These are phyloP conservation scores for Orthosia gracilis DNA, from an alignment of 2,888 invertebrate genomes.

Conservation along the genomic window DNA sequence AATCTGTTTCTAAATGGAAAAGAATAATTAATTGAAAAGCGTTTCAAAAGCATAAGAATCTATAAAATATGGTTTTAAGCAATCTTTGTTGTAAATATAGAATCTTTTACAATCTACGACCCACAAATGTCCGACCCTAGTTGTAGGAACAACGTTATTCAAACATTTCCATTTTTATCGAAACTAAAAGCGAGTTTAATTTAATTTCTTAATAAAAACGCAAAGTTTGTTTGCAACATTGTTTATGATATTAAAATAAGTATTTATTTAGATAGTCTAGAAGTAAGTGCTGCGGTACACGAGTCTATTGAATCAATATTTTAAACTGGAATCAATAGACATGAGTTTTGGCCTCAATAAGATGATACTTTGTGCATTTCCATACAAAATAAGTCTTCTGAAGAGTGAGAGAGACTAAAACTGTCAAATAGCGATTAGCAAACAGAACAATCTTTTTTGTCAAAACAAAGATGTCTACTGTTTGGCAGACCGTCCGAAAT, in stretches of 20 bases:
- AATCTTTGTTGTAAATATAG: slow-evolving; percentile 49
- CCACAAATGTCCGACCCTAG: slow-evolving; percentile 50
- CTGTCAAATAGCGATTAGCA: slow-evolving; percentile 52
- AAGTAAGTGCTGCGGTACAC: slow-evolving; percentile 61
- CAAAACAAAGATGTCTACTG: slow-evolving; percentile 65
- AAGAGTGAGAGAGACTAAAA: slow-evolving; percentile 19
- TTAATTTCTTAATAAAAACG: slow-evolving; percentile 66
- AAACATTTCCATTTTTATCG: slow-evolving; percentile 72
- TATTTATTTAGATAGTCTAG: slow-evolving; percentile 87
- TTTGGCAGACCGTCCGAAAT: slow-evolving; percentile 51
- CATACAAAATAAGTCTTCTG: not conserved
- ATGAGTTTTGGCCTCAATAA: not conserved
- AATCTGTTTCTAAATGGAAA: not conserved
- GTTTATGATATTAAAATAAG: slow-evolving; percentile 87
- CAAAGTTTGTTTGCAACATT: slow-evolving; percentile 81
- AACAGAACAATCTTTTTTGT: slow-evolving; percentile 57
- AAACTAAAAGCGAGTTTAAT: slow-evolving; percentile 68
- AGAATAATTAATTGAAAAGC: not conserved
- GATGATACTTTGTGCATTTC: slow-evolving; percentile 15
- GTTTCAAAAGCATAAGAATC: no score
- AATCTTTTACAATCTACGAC: slow-evolving; percentile 20
- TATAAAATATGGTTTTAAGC: not conserved
- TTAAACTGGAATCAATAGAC: slow-evolving; percentile 2
- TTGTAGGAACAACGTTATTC: slow-evolving; percentile 66
- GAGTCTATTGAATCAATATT: slow-evolving; percentile 13